Evolutionary conservation across 2,797 vertebrate genomes (phyloP).

Genomic region (Sebastiscus albofasciatus): DNA sequence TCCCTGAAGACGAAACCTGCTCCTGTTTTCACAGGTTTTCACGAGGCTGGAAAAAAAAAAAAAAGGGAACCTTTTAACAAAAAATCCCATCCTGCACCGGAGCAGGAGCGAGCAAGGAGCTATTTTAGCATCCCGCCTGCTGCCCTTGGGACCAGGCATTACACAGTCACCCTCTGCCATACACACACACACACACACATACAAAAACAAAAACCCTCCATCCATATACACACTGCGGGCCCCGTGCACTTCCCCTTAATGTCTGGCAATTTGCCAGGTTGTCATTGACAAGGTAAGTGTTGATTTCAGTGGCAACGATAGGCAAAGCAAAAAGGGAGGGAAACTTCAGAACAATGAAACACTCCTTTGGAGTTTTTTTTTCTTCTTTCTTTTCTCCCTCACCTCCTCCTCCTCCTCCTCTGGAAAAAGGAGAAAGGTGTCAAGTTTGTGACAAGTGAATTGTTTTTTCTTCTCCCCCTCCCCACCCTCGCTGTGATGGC

Average conservation of each 20-base stretch:
- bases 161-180: slow-evolving; percentile 37
- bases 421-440: slow-evolving; percentile 79
- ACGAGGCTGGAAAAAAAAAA: neutral
- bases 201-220: slow-evolving; percentile 44
- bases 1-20: slow-evolving; percentile 67
- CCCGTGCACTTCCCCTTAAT: slow-evolving; percentile 90
- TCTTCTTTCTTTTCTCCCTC: slow-evolving; percentile 27
- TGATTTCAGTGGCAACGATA: slow-evolving; percentile 90
- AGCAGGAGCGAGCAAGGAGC: slow-evolving; percentile 56
- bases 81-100: slow-evolving; percentile 54
- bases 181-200: slow-evolving; percentile 61
- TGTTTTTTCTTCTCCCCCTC: slow-evolving; percentile 47
- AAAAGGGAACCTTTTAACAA: slow-evolving; percentile 63
- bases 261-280: slow-evolving; percentile 96
- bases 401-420: slow-evolving; percentile 51
- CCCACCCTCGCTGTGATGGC: slow-evolving; percentile 61
- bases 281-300: slow-evolving; percentile 96
- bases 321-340: slow-evolving; percentile 82
- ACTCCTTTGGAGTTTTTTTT: slow-evolving; percentile 73
- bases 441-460: slow-evolving; percentile 82
- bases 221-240: slow-evolving; percentile 74
- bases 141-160: slow-evolving; percentile 77
- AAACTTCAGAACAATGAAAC: slow-evolving; percentile 93
- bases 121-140: slow-evolving; percentile 70
- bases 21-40: slow-evolving; percentile 50